These are phyloP conservation scores for Hemicentrotus pulcherrimus DNA, from an alignment of 35 echinoderm and acorn worm species.

Conservation along the genomic window DNA sequence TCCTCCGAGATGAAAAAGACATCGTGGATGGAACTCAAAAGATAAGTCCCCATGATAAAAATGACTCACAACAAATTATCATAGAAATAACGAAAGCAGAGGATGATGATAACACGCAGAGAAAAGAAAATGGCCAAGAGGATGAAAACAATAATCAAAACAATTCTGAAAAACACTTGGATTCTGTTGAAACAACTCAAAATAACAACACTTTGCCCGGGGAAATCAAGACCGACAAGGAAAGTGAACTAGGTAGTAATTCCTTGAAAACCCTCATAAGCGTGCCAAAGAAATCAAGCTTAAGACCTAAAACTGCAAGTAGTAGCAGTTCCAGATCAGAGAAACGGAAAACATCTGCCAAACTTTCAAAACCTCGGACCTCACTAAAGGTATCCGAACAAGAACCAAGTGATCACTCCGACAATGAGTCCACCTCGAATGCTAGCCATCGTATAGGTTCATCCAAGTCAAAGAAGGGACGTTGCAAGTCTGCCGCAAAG, in stretches of 20 bases:
- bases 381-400: background rate
- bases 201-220: background rate
- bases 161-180: background rate
- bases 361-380: background rate
- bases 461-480: background rate
- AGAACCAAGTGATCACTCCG: background rate
- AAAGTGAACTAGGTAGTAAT: background rate
- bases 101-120: background rate
- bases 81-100: constrained; percentile 23
- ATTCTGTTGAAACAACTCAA: background rate
- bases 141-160: constrained; percentile 9
- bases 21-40: background rate
- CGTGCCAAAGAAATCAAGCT: constrained; percentile 29
- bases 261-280: background rate
- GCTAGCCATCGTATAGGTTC: background rate
- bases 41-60: background rate
- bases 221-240: background rate
- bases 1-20: background rate
- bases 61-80: background rate
- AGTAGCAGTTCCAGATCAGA: background rate
- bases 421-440: background rate
- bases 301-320: constrained; percentile 17
- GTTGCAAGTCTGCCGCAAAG: background rate
- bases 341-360: background rate
- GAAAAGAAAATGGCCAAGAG: background rate